Conservation (phyloP, 2,113 vertebrate genomes). For the Eidolon helvum region DNA sequence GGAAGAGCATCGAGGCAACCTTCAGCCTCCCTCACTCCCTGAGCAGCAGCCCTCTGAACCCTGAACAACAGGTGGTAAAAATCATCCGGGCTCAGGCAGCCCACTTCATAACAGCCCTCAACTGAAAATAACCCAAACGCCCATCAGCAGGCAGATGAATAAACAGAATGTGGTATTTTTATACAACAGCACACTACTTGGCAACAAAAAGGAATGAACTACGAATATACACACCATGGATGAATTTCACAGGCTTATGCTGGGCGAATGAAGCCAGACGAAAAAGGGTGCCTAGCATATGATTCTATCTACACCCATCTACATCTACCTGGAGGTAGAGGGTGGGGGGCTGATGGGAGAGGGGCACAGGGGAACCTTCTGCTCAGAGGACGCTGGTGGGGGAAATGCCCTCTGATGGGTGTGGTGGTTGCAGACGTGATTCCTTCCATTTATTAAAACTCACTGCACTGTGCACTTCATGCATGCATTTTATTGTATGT, state of each 20-base stretch:
- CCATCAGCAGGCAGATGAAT: not conserved
- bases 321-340: not conserved
- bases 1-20: rapidly evolving
- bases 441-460: not conserved
- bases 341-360: rapidly evolving
- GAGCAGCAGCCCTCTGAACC: not conserved
- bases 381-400: not conserved
- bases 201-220: not conserved
- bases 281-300: rapidly evolving
- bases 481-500: not conserved
- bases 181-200: not conserved
- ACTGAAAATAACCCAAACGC: not conserved
- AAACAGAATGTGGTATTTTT: not conserved
- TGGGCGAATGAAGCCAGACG: not conserved
- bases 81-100: not conserved
- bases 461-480: not conserved
- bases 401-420: not conserved
- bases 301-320: not conserved
- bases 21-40: rapidly evolving
- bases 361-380: not conserved
- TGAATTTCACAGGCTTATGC: not conserved
- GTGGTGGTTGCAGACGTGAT: not conserved
- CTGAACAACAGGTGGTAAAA: not conserved
- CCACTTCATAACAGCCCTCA: rapidly evolving
- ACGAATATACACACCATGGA: rapidly evolving